Percentiles rank a stretch among this genome's conserved stretches.
Conservation (phyloP, 1,140 invertebrate species). For the Orchestia grillus region DNA sequence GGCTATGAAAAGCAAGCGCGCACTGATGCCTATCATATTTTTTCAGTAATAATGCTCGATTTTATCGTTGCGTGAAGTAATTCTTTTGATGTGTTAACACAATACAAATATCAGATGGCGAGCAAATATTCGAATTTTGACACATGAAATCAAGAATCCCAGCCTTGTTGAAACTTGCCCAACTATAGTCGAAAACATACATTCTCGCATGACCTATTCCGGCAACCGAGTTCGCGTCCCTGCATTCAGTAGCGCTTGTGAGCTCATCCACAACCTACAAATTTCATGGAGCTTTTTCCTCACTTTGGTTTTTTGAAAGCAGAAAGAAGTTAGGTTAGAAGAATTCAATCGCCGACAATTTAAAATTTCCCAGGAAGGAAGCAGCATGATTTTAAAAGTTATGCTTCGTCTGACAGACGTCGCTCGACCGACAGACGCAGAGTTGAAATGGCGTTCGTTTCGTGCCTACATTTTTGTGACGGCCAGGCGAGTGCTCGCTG, state of each 20-base stretch:
- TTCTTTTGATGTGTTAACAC: too few species aligned
- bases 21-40: too few species aligned
- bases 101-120: too few species aligned
- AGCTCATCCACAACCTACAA: not conserved
- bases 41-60: too few species aligned
- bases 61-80: too few species aligned
- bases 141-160: not conserved
- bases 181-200: not conserved
- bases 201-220: not conserved
- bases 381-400: not conserved
- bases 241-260: not conserved
- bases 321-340: not conserved
- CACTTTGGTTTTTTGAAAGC: not conserved
- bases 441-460: not conserved
- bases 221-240: not conserved
- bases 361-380: not conserved
- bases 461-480: not conserved
- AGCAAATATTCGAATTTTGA: too few species aligned
- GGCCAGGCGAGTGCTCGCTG: not conserved
- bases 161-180: not conserved
- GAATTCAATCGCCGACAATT: not conserved
- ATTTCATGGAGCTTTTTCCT: not conserved
- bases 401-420: not conserved
- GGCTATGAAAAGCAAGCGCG: too few species aligned
- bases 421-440: not conserved